Evolutionary conservation across 1,140 invertebrate genomes (phyloP).

Genomic region (Aphaenogaster floridana): DNA sequence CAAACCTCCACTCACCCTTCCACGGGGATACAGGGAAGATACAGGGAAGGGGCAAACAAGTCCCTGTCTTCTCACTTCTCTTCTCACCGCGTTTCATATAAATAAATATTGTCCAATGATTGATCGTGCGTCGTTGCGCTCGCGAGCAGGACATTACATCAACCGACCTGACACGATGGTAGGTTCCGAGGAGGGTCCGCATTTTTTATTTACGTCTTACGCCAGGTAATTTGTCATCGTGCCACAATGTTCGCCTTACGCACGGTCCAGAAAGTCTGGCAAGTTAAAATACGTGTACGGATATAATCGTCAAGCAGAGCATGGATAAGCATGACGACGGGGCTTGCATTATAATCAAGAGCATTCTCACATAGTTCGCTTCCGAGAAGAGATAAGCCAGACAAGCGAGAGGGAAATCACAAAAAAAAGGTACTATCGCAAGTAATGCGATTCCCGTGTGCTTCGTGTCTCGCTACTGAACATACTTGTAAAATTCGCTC

Average conservation of each 20-base stretch:
- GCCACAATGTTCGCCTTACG: slow-evolving; percentile 73
- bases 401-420: not conserved
- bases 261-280: slow-evolving; percentile 63
- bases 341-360: slow-evolving; percentile 61
- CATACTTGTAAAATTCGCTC: not conserved
- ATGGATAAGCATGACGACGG: slow-evolving; percentile 55
- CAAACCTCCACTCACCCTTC: slow-evolving; percentile 45
- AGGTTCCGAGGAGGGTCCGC: slow-evolving; percentile 57
- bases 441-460: slow-evolving; percentile 34
- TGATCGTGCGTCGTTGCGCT: slow-evolving; percentile 76
- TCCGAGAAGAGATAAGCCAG: slow-evolving; percentile 32
- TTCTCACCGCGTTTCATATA: slow-evolving; percentile 70
- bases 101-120: slow-evolving; percentile 82
- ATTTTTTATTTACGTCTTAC: slow-evolving; percentile 75
- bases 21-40: not conserved
- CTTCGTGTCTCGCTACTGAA: slow-evolving; percentile 10
- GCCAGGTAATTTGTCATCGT: slow-evolving; percentile 79
- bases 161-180: slow-evolving; percentile 61
- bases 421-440: slow-evolving; percentile 47
- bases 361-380: slow-evolving; percentile 26
- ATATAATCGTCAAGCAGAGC: slow-evolving; percentile 69
- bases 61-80: slow-evolving; percentile 55
- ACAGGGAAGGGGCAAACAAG: slow-evolving; percentile 51
- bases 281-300: slow-evolving; percentile 76
- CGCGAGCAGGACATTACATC: slow-evolving; percentile 73